Evolutionary conservation across 2,113 vertebrate genomes (phyloP).

Genomic region (Argyrosomus japonicus): DNA sequence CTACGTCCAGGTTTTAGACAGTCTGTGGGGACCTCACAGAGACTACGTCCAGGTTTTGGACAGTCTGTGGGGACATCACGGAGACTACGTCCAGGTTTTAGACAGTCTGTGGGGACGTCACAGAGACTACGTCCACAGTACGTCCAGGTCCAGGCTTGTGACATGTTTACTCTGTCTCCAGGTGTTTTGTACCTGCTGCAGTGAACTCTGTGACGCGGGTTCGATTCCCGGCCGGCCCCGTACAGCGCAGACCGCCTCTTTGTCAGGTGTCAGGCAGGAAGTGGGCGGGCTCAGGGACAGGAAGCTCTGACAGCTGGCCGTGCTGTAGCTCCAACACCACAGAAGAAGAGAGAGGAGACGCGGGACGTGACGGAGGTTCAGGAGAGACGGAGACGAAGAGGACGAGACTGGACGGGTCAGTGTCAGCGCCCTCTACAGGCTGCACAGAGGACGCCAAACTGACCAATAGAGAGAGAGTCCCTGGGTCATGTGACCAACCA

Average conservation of each 20-base stretch:
- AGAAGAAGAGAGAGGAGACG: constrained; percentile 38
- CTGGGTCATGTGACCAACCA: constrained; percentile 47
- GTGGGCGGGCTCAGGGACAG: constrained; percentile 15
- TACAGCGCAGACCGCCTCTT: not conserved
- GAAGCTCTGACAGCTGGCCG: not conserved
- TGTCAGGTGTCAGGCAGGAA: constrained; percentile 15
- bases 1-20: too few species aligned
- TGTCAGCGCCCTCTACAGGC: not conserved
- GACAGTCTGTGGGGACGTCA: too few species aligned
- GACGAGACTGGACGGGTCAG: constrained; percentile 29
- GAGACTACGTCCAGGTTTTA: too few species aligned
- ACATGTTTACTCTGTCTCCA: not conserved
- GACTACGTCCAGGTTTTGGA: too few species aligned
- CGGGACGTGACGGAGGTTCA: not conserved
- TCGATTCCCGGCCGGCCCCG: constrained; percentile 25
- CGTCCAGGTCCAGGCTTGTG: too few species aligned
- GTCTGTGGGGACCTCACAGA: too few species aligned
- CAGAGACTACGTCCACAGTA: too few species aligned
- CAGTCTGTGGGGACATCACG: too few species aligned
- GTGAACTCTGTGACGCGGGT: constrained; percentile 27
- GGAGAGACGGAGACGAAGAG: constrained; percentile 41
- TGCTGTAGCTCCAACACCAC: constrained; percentile 20
- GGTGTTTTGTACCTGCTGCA: constrained; percentile 45
- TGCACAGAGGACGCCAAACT: not conserved
- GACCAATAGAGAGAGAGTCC: constrained; percentile 1